Percentiles rank a stretch among this genome's conserved stretches.
These are phyloP conservation scores for Enteromius fasciolatus DNA, from an alignment of 2,797 vertebrate species.

Conservation along the genomic window DNA sequence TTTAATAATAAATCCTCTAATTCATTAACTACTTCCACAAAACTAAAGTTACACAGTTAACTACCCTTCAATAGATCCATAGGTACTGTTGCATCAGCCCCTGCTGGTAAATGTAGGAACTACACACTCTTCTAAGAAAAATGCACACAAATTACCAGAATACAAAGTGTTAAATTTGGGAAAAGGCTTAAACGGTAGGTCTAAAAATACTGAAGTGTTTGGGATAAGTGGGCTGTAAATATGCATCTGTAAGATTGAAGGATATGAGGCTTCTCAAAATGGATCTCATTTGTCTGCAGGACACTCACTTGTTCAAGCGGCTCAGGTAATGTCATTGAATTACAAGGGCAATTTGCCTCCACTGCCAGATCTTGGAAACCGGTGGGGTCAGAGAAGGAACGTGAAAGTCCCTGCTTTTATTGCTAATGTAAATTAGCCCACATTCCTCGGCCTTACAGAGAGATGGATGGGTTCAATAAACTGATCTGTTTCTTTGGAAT, in stretches of 20 bases:
- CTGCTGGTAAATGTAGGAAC: neutral
- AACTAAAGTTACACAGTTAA: neutral
- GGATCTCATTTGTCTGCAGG: conserved; percentile 35
- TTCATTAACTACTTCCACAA: neutral
- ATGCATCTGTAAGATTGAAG: conserved; percentile 13
- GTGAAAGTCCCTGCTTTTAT: conserved; percentile 50
- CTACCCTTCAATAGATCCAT: neutral
- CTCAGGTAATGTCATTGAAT: conserved; percentile 48
- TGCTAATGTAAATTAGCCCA: conserved; percentile 52
- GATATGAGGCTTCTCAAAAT: neutral
- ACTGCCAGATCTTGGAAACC: conserved; percentile 20
- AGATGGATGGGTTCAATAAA: conserved; percentile 41
- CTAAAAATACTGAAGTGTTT: neutral
- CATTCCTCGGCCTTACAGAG: conserved; percentile 4
- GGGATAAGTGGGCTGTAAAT: conserved; percentile 11
- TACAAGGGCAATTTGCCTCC: conserved; percentile 52
- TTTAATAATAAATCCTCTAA: neutral
- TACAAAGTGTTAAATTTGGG: neutral
- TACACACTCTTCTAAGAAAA: neutral
- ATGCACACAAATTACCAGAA: neutral
- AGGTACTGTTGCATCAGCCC: neutral
- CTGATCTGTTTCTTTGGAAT: conserved; percentile 31
- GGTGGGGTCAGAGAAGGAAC: conserved; percentile 28
- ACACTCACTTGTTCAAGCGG: conserved; percentile 30
- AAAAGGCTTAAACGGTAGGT: neutral